Conservation (phyloP, 1,140 invertebrate genomes). For the Bemisia tabaci region DNA sequence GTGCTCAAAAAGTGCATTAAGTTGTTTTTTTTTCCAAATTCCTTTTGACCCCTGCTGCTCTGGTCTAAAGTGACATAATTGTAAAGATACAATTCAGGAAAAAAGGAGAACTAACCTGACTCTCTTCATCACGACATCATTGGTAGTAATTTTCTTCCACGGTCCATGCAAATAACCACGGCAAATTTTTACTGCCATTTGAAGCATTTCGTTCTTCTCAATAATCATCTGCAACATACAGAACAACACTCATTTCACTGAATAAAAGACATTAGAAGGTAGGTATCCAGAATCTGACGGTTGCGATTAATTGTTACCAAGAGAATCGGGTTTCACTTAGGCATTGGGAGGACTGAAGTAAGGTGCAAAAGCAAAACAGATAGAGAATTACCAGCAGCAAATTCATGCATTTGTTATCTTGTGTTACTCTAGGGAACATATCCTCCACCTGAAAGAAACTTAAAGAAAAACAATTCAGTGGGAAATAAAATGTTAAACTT, state of each 20-base stretch:
- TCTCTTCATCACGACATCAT: slow-evolving; percentile 20
- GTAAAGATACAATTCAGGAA: too few species aligned
- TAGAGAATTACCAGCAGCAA: not conserved
- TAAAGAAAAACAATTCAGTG: too few species aligned
- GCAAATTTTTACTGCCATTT: slow-evolving; percentile 67
- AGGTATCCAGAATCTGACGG: not conserved
- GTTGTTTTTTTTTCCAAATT: too few species aligned
- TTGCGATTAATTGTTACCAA: not conserved
- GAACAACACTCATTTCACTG: not conserved
- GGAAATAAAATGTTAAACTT: too few species aligned
- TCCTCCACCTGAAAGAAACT: too few species aligned
- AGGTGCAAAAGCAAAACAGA: not conserved
- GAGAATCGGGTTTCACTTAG: too few species aligned
- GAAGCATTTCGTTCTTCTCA: slow-evolving; percentile 15
- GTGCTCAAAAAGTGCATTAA: too few species aligned
- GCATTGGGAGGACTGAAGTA: too few species aligned
- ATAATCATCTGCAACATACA: not conserved
- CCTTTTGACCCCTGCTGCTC: too few species aligned
- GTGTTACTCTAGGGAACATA: too few species aligned
- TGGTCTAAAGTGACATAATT: too few species aligned
- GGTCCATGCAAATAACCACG: slow-evolving; percentile 71
- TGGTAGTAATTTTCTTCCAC: slow-evolving; percentile 38
- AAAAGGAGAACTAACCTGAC: slow-evolving; percentile 19
- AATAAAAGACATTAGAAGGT: not conserved
- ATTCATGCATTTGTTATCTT: not conserved